phyloP scores from a whole-genome alignment of 2,888 invertebrate species.

The Pediacus dermestoides region DNA sequence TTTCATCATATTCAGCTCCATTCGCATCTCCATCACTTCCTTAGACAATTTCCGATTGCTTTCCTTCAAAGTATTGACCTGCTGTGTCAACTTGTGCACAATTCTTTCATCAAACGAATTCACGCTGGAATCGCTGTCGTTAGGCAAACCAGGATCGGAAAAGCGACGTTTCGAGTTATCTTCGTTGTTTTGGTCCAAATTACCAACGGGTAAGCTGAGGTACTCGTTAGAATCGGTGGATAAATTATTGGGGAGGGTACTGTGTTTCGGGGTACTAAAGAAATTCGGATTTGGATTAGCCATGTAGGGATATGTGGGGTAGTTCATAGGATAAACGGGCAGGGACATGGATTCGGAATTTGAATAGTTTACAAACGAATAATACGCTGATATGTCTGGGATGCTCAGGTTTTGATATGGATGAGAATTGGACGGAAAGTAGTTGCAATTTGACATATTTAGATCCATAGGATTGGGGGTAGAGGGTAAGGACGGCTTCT shows the following conservation, averaged over 20 bases:
- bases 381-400: constrained; percentile 37
- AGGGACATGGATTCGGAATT: constrained; percentile 61
- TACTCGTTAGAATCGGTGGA: constrained; percentile 47
- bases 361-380: constrained; percentile 38
- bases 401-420: constrained; percentile 32
- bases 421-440: constrained; percentile 31
- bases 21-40: constrained; percentile 71
- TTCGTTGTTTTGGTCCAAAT: constrained; percentile 55
- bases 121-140: constrained; percentile 49
- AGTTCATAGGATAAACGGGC: constrained; percentile 60
- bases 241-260: constrained; percentile 21
- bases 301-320: constrained; percentile 37
- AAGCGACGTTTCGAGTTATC: constrained; percentile 58
- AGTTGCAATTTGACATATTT: constrained; percentile 37
- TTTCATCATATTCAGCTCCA: constrained; percentile 52
- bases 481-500: constrained; percentile 28
- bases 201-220: constrained; percentile 69
- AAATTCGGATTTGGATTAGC: constrained; percentile 24
- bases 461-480: constrained; percentile 31
- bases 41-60: constrained; percentile 71
- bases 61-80: constrained; percentile 68
- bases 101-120: constrained; percentile 59
- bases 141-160: constrained; percentile 64
- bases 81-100: constrained; percentile 65
- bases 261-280: constrained; percentile 32